A percentile compares a stretch with the other conserved stretches of the same genome.
These are phyloP conservation scores for Lepidothrix coronata DNA, from an alignment of 2,113 vertebrate genomes.

Conservation along the genomic window DNA sequence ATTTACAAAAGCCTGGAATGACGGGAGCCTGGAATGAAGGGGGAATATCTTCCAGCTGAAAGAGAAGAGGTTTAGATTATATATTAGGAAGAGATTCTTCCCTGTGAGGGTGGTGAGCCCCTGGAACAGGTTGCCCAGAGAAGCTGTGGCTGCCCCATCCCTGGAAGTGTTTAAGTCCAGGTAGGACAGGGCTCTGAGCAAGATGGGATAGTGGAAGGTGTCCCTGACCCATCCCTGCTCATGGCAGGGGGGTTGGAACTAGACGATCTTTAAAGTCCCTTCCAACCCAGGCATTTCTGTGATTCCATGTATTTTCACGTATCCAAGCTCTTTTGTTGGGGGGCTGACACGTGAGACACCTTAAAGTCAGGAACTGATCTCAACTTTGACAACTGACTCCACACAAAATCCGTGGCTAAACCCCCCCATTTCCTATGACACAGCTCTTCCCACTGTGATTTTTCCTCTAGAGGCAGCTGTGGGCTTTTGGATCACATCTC, in stretches of 20 bases:
- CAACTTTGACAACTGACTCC: not conserved
- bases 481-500: not conserved
- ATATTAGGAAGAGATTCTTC: not conserved
- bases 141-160: not conserved
- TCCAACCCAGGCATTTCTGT: not conserved
- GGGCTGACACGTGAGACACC: fast-evolving
- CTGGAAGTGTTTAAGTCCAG: not conserved
- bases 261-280: not conserved
- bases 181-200: not conserved
- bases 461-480: not conserved
- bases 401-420: not conserved
- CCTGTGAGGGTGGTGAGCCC: not conserved
- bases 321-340: not conserved
- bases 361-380: not conserved
- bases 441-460: not conserved
- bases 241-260: no score
- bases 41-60: not conserved
- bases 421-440: not conserved
- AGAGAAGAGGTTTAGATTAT: not conserved
- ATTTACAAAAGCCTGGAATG: not conserved
- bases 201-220: not conserved
- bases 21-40: not conserved
- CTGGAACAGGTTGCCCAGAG: not conserved
- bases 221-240: not conserved
- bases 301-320: not conserved